A percentile compares a stretch with the other conserved stretches of the same genome.
Evolutionary conservation across 2,888 invertebrate species (phyloP).

Genomic region (Epinotia bilunana): DNA sequence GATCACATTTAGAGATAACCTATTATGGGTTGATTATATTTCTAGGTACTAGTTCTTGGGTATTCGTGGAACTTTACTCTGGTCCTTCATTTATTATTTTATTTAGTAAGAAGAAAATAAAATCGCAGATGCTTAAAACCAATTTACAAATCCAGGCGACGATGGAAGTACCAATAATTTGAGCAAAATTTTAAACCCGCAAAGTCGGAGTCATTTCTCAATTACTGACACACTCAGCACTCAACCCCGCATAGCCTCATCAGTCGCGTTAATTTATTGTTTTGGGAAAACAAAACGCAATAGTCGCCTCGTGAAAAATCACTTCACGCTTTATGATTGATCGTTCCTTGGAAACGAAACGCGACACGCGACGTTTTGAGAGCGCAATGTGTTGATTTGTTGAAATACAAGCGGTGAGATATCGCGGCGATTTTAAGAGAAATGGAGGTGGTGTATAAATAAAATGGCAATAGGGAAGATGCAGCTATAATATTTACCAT

Average conservation of each 20-base stretch:
- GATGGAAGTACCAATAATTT: background rate
- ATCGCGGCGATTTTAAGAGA: conserved; percentile 63
- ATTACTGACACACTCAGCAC: conserved; percentile 17
- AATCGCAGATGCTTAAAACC: too few relatives aligned
- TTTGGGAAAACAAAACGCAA: conserved; percentile 77
- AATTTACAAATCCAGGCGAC: background rate
- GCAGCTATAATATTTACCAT: too few relatives aligned
- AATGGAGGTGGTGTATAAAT: conserved; percentile 53
- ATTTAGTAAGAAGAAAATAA: too few relatives aligned
- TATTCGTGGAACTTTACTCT: background rate
- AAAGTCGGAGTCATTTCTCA: background rate
- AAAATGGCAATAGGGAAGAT: conserved; percentile 46
- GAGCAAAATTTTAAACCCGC: background rate
- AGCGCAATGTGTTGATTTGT: conserved; percentile 77
- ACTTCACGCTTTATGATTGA: conserved; percentile 80
- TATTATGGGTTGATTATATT: too few relatives aligned
- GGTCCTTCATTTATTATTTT: background rate
- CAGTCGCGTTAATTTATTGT: conserved; percentile 68
- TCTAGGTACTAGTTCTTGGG: background rate
- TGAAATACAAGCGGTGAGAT: conserved; percentile 67
- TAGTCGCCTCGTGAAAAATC: conserved; percentile 77
- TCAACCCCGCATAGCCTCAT: conserved; percentile 61
- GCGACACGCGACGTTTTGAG: conserved; percentile 60
- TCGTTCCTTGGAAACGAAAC: conserved; percentile 77
- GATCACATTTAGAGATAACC: background rate